Conservation (phyloP, 2,888 invertebrate genomes). For the Ennomos erosarius region DNA sequence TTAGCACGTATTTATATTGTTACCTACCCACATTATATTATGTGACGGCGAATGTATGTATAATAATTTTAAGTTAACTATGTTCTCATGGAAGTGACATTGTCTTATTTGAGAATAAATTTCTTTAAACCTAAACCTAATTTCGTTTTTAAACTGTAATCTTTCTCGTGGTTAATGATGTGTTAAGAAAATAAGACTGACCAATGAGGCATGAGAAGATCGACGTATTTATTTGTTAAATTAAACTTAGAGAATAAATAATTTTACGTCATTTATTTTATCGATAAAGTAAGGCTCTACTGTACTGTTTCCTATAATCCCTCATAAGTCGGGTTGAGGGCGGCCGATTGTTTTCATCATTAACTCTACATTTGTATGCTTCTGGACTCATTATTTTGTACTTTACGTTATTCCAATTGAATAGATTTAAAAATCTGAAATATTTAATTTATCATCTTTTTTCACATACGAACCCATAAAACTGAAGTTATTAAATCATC, state of each 20-base stretch:
- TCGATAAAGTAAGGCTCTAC: conserved; percentile 38
- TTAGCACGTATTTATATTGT: no score
- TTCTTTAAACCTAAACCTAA: conserved; percentile 2
- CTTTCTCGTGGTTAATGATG: conserved; percentile 4
- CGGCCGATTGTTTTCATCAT: conserved; percentile 56
- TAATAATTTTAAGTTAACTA: no score
- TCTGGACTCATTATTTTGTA: neutral
- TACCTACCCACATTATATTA: no score
- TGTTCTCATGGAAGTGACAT: no score
- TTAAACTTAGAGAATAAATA: conserved; percentile 6
- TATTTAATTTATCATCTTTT: no score
- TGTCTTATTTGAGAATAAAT: no score
- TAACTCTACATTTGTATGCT: conserved; percentile 43
- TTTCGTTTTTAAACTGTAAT: conserved; percentile 6
- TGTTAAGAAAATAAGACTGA: conserved; percentile 2
- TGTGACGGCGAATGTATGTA: no score
- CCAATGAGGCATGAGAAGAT: neutral
- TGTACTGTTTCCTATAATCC: conserved; percentile 62
- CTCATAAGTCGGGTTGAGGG: conserved; percentile 52
- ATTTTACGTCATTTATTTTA: neutral
- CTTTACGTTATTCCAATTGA: no score
- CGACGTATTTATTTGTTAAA: neutral
- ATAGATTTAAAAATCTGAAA: no score
- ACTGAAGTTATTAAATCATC: no score
- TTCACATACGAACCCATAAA: no score